Evolutionary conservation across 2,797 vertebrate genomes (phyloP).

Genomic region (Chelmon rostratus): DNA sequence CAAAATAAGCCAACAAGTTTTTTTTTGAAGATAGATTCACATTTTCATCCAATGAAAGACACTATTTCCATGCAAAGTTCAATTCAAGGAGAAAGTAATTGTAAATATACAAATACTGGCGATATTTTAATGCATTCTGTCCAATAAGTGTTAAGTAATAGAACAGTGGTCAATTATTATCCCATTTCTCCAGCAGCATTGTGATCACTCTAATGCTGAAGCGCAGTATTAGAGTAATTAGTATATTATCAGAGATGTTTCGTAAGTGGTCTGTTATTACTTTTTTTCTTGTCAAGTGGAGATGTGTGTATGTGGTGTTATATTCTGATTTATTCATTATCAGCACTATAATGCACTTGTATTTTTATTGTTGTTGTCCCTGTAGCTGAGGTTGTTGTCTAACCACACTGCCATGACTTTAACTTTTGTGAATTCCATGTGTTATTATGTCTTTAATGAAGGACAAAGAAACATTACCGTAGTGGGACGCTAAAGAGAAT

Average conservation of each 20-base stretch:
- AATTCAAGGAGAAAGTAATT: slow-evolving; percentile 30
- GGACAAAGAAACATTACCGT: slow-evolving; percentile 15
- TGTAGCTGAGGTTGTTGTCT: slow-evolving; percentile 23
- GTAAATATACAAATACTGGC: neutral
- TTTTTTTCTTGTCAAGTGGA: slow-evolving; percentile 32
- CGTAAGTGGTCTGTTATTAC: slow-evolving; percentile 27
- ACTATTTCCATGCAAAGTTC: slow-evolving; percentile 28
- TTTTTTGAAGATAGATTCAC: slow-evolving; percentile 18
- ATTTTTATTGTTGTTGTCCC: slow-evolving; percentile 7
- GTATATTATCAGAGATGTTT: slow-evolving; percentile 17
- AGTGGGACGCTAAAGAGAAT: slow-evolving; percentile 16
- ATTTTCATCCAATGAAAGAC: slow-evolving; percentile 36
- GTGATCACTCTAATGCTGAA: slow-evolving; percentile 17
- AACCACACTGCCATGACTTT: slow-evolving; percentile 29
- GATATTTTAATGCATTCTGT: slow-evolving; percentile 26
- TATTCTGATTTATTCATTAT: slow-evolving; percentile 37
- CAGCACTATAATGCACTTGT: slow-evolving; percentile 27
- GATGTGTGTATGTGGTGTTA: slow-evolving; percentile 24
- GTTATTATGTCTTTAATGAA: slow-evolving; percentile 31
- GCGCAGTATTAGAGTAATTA: too few species aligned
- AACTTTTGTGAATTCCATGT: slow-evolving; percentile 41
- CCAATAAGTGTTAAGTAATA: slow-evolving; percentile 3
- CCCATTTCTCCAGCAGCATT: slow-evolving; percentile 4
- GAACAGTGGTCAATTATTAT: slow-evolving; percentile 10
- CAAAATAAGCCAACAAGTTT: slow-evolving; percentile 55